Evolutionary conservation across 2,888 invertebrate genomes (phyloP), one percentile per base, ranked within the genome.

Genomic region (Timema cristinae): DNA sequence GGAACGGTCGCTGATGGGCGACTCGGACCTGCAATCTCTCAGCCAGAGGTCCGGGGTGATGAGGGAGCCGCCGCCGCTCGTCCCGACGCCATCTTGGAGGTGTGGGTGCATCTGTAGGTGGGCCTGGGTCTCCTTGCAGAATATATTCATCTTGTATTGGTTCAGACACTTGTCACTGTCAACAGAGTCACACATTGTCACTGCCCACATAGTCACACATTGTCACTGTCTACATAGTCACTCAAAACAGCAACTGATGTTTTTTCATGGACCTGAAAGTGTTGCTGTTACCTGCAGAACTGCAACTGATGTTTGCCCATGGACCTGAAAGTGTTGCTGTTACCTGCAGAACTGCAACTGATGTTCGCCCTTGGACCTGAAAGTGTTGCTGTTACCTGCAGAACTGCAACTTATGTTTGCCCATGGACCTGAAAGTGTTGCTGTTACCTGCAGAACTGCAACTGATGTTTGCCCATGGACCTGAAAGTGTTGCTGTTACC

Each of bases 111-210:
- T 89, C 80, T 95, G 93, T 73, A 96, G 86, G 81, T 95, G 95
- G 8, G 95, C 95, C 81, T 94, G 92, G 7, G 96, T 95, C 84
- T 96, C 96, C 69, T 92, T 90, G 83, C 96, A 96, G 84, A 97
- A 97, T 76, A 96, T 95, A 82, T 95, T 94, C 95, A 97, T 96
- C 85, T 97, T 96, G 86, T 96, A 97, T 82, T 96, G 95, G 81
- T 95, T 96, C 76, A 96, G 86, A 80, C 96, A 97, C 86, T 95
- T 95, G 82, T 95, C 94, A 67, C 94, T 94, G 82, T 89, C 92
- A 82, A 8, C 59, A 63, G 16, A 63, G 47, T 11, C 63, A 63
- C 15, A n/a, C 63, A n/a, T 11, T 54, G 11, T 54, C 11, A 54
- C 13, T 13, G n/a, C 2, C n/a, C 4, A 54, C 11, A 54, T 11